Evolutionary conservation across 1,140 invertebrate species (phyloP).

Genomic region (Pseudomyrmex cubaensis): DNA sequence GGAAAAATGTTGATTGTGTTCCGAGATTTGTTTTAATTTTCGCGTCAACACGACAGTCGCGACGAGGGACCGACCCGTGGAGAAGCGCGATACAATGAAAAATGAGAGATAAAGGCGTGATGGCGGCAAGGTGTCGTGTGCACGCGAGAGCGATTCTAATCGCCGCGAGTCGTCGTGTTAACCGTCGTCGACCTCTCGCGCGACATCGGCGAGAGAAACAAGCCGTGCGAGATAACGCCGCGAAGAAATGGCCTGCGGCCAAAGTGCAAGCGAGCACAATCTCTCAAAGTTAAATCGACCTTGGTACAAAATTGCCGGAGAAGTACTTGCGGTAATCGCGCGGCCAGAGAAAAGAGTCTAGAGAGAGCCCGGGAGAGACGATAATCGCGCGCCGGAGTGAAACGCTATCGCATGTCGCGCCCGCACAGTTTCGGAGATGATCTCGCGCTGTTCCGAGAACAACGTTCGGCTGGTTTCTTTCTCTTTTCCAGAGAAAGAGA

Average conservation of each 20-base stretch:
- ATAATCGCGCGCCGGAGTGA: conserved; percentile 47
- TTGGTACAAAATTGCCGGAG: conserved; percentile 54
- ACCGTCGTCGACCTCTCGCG: conserved; percentile 54
- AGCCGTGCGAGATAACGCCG: conserved; percentile 44
- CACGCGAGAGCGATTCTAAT: conserved; percentile 42
- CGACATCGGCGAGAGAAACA: conserved; percentile 48
- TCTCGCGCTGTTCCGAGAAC: conserved; percentile 65
- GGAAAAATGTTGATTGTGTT: too few species aligned
- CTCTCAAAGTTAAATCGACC: conserved; percentile 58
- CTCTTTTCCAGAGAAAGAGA: background rate
- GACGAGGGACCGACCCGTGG: background rate
- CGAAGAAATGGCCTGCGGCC: conserved; percentile 49
- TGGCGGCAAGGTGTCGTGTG: conserved; percentile 37
- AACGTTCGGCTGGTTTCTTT: background rate
- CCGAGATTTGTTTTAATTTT: background rate
- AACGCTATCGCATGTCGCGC: conserved; percentile 59
- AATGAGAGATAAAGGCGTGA: conserved; percentile 45
- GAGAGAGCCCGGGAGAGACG: background rate
- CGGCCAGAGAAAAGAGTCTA: conserved; percentile 30
- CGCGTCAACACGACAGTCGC: conserved; percentile 10
- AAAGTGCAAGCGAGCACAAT: conserved; percentile 55
- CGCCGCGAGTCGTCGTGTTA: conserved; percentile 35
- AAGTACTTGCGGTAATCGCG: conserved; percentile 38
- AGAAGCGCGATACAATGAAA: conserved; percentile 41
- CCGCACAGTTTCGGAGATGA: conserved; percentile 67